Evolutionary conservation across 2,113 vertebrate species (phyloP).

Genomic region (Isurus oxyrinchus): DNA sequence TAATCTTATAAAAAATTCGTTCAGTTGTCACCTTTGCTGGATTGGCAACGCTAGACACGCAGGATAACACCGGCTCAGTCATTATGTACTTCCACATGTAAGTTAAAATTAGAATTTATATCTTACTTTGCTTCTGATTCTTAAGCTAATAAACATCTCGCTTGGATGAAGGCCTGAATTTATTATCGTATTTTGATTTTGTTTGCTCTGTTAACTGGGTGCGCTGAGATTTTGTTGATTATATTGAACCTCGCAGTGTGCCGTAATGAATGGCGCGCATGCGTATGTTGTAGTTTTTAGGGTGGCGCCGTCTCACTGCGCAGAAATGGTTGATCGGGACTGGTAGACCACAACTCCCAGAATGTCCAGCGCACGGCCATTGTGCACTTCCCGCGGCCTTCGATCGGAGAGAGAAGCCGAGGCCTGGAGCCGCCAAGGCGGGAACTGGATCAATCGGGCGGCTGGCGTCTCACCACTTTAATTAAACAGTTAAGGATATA

Average conservation of each 20-base stretch:
- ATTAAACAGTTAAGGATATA: neutral
- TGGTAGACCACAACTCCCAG: neutral
- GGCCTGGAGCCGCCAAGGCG: neutral
- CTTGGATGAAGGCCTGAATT: neutral
- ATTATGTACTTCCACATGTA: neutral
- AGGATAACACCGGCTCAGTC: neutral
- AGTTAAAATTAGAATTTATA: neutral
- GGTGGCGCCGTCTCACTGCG: neutral
- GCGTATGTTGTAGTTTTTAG: neutral
- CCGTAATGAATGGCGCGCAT: neutral
- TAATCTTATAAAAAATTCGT: neutral
- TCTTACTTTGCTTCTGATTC: neutral
- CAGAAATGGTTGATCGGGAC: neutral
- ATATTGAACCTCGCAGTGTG: neutral
- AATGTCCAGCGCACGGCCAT: neutral
- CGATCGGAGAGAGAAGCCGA: neutral
- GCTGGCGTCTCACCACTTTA: neutral
- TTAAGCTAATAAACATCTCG: neutral
- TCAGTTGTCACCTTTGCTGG: neutral
- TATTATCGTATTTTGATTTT: neutral
- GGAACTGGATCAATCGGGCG: neutral
- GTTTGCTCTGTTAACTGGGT: neutral
- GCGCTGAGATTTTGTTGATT: neutral
- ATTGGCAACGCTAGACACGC: no score
- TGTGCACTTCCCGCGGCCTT: neutral